Base-by-base conservation (phyloP, 2,888 invertebrate genomes). In the Parascotia fuliginaria region DNA sequence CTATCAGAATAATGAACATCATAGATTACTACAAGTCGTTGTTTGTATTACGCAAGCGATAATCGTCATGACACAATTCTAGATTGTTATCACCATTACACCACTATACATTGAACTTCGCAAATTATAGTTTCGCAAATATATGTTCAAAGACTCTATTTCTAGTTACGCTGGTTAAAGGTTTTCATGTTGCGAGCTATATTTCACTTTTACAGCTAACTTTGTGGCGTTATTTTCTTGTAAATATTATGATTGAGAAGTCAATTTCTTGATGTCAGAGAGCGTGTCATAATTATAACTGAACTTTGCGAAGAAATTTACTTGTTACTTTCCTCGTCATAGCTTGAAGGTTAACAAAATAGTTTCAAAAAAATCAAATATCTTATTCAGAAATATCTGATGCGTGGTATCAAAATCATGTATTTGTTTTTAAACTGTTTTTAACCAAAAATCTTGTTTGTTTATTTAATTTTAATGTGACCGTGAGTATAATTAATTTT, bases 41-140 rank as follows among this genome's bases (percentile, higher is more conserved):
- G 67, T 70, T 60, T 63, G 55, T 60, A 76, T 89, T 87, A 81
- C 77, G 82, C 81, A 85, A 88, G 79, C 77, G 73, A 84, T 87
- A 81, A 85, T 84, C 77, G 75, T 73, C 81, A 73, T 87, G 87
- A 83, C 87, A 88, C 81, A 78, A 85, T 83, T 87, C 53, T 60
- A 67, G 68, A 77, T 74, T 73, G 41, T 60, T 60, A 54, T 62
- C 53, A 33, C 31, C 34, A 9, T 16, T 41, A 33, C 16, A 32
- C 65, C 72, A 72, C 48, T 57, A 50, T 70, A 60, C 49, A 55
- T 47, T 61, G 70, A 67, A 54, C 67, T 69, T 54, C 42, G 15
- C 13, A 12, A 37, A 52, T 36, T 2, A 32, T 13, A n/a, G 28
- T 14, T n/a, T 50, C 34, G 16, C n/a, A 31, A 38, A 40, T 28